Evolutionary conservation across 2,888 invertebrate genomes (phyloP).

Genomic region (Conchocele bisecta): DNA sequence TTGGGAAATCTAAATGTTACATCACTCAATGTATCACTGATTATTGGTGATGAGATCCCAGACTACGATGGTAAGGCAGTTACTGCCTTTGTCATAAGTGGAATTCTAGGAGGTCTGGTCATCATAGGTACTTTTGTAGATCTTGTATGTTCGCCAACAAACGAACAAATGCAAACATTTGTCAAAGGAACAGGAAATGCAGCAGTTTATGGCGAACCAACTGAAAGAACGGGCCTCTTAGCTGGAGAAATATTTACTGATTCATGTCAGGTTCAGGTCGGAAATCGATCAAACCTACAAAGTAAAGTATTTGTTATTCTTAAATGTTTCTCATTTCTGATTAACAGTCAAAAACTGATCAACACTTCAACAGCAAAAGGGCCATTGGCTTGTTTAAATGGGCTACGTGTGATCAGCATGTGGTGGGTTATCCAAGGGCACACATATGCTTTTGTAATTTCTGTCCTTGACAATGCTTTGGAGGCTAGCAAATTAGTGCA

Average conservation of each 20-base stretch:
- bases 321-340: slow-evolving; percentile 44
- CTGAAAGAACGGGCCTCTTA: slow-evolving; percentile 43
- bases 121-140: slow-evolving; percentile 36
- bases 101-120: slow-evolving; percentile 25
- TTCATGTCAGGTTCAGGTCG: slow-evolving; percentile 5
- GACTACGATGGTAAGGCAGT: slow-evolving; percentile 23
- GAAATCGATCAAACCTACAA: background rate
- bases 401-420: slow-evolving; percentile 58
- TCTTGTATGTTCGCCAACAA: background rate
- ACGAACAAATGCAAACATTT: background rate
- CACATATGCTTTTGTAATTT: slow-evolving; percentile 40
- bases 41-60: slow-evolving; percentile 13
- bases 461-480: slow-evolving; percentile 51
- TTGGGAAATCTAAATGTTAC: background rate
- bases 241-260: slow-evolving; percentile 33
- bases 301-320: slow-evolving; percentile 22
- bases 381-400: slow-evolving; percentile 55
- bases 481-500: slow-evolving; percentile 26
- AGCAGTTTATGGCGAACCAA: slow-evolving; percentile 3
- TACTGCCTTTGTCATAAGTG: slow-evolving; percentile 20
- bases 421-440: slow-evolving; percentile 59
- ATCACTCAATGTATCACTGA: background rate
- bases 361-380: slow-evolving; percentile 48
- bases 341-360: slow-evolving; percentile 50
- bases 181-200: background rate